Evolutionary conservation across 2,888 invertebrate species (phyloP), one percentile per base, ranked within the genome.

Genomic region (Andrena fulva): DNA sequence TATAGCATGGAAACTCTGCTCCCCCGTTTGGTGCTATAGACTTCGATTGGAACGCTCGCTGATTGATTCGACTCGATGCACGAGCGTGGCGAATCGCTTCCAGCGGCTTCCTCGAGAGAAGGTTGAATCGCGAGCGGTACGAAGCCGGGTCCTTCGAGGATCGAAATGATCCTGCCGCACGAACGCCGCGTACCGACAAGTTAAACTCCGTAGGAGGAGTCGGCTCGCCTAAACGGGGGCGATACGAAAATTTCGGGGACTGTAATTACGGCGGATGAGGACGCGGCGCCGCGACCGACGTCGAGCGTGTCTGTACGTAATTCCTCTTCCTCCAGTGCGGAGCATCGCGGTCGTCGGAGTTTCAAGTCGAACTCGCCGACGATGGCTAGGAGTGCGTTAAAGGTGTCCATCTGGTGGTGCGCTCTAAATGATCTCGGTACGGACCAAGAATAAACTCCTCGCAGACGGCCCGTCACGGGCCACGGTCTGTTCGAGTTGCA

Each of bases 261-360:
- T 70, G 56, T 63, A 84, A 84, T 85, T 81, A 75, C 42, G 50
- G 59, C n/a, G 52, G 12, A 5, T 2, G 69, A 52, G 63, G 77
- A 78, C 69, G 60, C 71, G 77, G 67, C 80, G 59, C 31, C 24
- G 48, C 70, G 33, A 63, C 59, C 31, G 8, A 31, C 50, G 2
- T 10, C 48, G 68, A 83, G 80, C 80, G 85, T 75, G 80, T 63
- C 20, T 31, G 69, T 48, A 35, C 67, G 77, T 75, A 81, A 85
- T 80, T 66, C 72, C 59, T 80, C 73, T 84, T 84, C 48, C 12
- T 59, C 66, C 69, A n/a, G 33, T 12, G 24, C 56, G 16, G 16
- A 29, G 59, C 27, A 29, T 29, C 29, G 6, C 27, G 12, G 10
- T 27, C 29, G 33, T 3, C 33, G n/a, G 31, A 31, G n/a, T 33